Base-by-base conservation (phyloP, 1,140 invertebrate genomes). In the Orchesella cincta region DNA sequence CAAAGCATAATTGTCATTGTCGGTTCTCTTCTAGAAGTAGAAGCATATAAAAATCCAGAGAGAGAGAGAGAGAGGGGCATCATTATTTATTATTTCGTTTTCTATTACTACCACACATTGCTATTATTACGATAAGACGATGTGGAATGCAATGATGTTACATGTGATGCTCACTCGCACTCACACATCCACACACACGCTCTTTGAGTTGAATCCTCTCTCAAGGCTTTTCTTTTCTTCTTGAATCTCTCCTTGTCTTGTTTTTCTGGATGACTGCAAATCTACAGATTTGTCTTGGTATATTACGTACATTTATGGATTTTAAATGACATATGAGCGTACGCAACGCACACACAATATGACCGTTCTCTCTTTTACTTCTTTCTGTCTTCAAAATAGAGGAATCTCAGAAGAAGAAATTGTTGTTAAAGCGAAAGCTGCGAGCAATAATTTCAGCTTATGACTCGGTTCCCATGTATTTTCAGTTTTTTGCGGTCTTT, bases 401-500 rank as follows among this genome's bases (percentile, higher is more conserved):
- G 18, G 18, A 46, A 46, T 8, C n/a, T n/a, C n/a, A n/a, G n/a
- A n/a, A n/a, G n/a, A n/a, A n/a, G n/a, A n/a, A n/a, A n/a, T n/a
- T n/a, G n/a, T n/a, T 46, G 18, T 46, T 8, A 46, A 46, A 46
- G 18, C 39, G 39, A 46, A 46, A 46, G 39, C 39, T 46, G 39
- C 5, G 18, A 46, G 39, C 18, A 46, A 46, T n/a, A n/a, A n/a
- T n/a, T n/a, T n/a, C n/a, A n/a, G n/a, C 20, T 46, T 46, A 8
- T 23, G 14, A 5, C 23, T 57, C 23, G 3, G 8, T 57, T 14
- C 14, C 23, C 52, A 26, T 57, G 52, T n/a, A 18, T 14, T 57
- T 57, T 18, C 39, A n/a, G 14, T 57, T n/a, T 57, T 57, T 12
- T 57, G 23, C 52, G 52, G 52, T 57, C 52, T 57, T 57, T 57